These are phyloP conservation scores for Sthenelais limicola DNA, from an alignment of 2,888 invertebrate species.

Conservation along the genomic window DNA sequence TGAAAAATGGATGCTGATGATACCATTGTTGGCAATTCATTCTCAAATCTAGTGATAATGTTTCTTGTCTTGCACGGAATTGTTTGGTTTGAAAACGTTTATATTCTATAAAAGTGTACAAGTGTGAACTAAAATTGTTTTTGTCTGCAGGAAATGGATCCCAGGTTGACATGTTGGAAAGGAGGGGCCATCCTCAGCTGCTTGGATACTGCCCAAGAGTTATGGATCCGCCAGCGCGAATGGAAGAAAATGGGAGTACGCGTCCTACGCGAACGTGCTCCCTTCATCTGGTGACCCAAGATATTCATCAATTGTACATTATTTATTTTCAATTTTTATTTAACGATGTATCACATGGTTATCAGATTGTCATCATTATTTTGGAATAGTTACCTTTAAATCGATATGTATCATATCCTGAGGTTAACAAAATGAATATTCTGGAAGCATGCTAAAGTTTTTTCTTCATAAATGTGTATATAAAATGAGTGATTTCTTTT, in stretches of 20 bases:
- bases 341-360: no score
- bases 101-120: no score
- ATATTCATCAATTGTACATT: no score
- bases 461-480: no score
- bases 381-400: no score
- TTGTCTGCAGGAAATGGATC: slow-evolving; percentile 81
- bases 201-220: slow-evolving; percentile 91
- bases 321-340: no score
- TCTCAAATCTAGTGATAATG: not conserved
- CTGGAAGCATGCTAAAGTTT: no score
- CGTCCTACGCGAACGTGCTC: slow-evolving; percentile 89
- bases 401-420: no score
- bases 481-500: no score
- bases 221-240: slow-evolving; percentile 90
- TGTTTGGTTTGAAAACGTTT: no score
- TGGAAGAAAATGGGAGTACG: slow-evolving; percentile 90
- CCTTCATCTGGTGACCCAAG: slow-evolving; percentile 77
- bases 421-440: no score
- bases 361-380: no score
- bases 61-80: not conserved
- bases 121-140: slow-evolving; percentile 1
- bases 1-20: not conserved
- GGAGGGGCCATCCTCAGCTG: slow-evolving; percentile 95
- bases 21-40: not conserved
- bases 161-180: slow-evolving; percentile 90